Percentiles rank a stretch among this genome's conserved stretches.
phyloP scores from a whole-genome alignment of 2,113 vertebrate species.

The Bubalus kerabau region DNA sequence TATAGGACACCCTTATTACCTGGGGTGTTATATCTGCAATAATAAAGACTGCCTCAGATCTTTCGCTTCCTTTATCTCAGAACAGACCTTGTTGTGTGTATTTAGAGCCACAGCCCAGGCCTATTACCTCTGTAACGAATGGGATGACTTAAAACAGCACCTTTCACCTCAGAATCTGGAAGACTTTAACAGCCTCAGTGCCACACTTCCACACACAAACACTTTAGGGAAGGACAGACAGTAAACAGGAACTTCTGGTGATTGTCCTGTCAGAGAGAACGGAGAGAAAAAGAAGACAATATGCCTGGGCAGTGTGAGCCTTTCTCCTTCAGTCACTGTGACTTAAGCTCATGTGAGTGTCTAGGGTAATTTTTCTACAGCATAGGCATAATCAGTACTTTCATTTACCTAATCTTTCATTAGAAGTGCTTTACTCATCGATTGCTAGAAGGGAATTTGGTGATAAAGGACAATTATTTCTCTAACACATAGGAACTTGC shows the following conservation, averaged over 20 bases:
- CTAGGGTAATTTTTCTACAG: neutral
- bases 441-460: neutral
- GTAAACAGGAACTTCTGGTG: slow-evolving; percentile 15
- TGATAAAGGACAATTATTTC: slow-evolving; percentile 18
- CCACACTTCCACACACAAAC: neutral
- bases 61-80: slow-evolving; percentile 18
- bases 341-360: neutral
- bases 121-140: neutral
- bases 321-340: neutral
- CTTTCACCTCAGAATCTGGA: slow-evolving; percentile 35
- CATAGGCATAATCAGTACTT: neutral
- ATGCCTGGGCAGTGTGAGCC: neutral
- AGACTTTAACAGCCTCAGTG: slow-evolving; percentile 33
- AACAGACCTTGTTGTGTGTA: neutral
- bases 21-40: neutral
- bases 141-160: slow-evolving; percentile 31
- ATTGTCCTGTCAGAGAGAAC: neutral
- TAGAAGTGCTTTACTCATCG: neutral
- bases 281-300: neutral
- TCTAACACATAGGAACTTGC: neutral
- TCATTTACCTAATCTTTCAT: neutral
- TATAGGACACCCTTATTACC: slow-evolving; percentile 8
- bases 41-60: neutral
- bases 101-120: neutral
- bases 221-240: neutral